phyloP scores from a whole-genome alignment of 1,140 invertebrate species.

The Zaprionus camerounensis region DNA sequence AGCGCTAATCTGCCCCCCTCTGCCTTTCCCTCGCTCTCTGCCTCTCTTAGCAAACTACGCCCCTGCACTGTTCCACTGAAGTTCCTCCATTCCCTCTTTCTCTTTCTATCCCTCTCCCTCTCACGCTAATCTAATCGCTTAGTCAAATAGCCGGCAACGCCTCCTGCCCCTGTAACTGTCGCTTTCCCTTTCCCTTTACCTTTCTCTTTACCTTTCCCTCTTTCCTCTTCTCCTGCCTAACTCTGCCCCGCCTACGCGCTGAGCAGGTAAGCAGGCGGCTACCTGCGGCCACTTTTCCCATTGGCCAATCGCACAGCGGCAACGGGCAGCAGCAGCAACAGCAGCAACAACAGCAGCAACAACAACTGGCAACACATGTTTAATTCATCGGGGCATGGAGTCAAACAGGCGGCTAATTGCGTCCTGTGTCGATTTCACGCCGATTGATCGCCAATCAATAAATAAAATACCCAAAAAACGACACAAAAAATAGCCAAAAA shows the following conservation, averaged over 20 bases:
- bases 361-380: slow-evolving; percentile 35
- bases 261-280: slow-evolving; percentile 49
- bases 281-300: slow-evolving; percentile 29
- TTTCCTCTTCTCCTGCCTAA: slow-evolving; percentile 3
- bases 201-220: not conserved
- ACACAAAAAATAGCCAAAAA: slow-evolving; percentile 34
- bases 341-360: slow-evolving; percentile 1
- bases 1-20: slow-evolving; percentile 34
- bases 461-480: slow-evolving; percentile 58
- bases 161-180: slow-evolving; percentile 42
- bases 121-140: slow-evolving; percentile 69
- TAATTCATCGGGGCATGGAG: slow-evolving; percentile 37
- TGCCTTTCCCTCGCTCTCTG: not conserved
- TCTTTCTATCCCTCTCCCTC: slow-evolving; percentile 3
- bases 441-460: slow-evolving; percentile 75
- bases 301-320: slow-evolving; percentile 33
- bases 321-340: slow-evolving; percentile 10
- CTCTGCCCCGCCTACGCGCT: slow-evolving; percentile 36
- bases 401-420: slow-evolving; percentile 64
- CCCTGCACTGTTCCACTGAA: not conserved
- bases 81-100: slow-evolving; percentile 5
- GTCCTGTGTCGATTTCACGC: slow-evolving; percentile 61
- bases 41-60: not conserved
- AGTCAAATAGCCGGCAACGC: slow-evolving; percentile 66
- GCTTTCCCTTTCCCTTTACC: not conserved